Percentiles rank a stretch among this genome's conserved stretches.
These are phyloP conservation scores for Pundamilia nyererei DNA, from an alignment of 2,113 vertebrate species.

Conservation along the genomic window DNA sequence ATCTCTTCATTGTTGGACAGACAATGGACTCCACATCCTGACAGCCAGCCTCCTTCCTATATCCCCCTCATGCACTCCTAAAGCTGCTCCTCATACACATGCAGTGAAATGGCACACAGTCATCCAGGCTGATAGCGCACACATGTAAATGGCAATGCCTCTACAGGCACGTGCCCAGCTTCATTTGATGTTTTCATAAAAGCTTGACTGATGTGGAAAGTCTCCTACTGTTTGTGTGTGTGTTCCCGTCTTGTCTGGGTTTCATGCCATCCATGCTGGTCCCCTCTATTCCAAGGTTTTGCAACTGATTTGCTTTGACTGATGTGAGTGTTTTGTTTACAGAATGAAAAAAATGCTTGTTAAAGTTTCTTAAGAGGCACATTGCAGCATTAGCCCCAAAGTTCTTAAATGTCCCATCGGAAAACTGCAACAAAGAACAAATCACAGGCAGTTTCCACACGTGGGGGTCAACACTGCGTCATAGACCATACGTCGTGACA, in stretches of 20 bases:
- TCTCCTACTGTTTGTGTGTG: neutral
- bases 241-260: neutral
- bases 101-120: neutral
- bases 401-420: neutral
- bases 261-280: neutral
- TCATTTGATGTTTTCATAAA: neutral
- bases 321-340: neutral
- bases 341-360: neutral
- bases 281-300: neutral
- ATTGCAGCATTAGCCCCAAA: neutral
- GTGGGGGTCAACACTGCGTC: constrained; percentile 22
- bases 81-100: neutral
- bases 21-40: constrained; percentile 71
- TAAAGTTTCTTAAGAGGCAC: neutral
- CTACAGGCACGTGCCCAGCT: neutral
- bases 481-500: neutral
- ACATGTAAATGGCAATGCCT: neutral
- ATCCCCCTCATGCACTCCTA: constrained; percentile 2
- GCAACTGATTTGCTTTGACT: neutral
- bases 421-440: neutral
- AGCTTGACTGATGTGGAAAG: neutral
- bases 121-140: neutral
- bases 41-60: constrained; percentile 44
- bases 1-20: constrained; percentile 70
- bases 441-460: constrained; percentile 1